Base-by-base conservation (phyloP, 2,888 invertebrate species). In the Pandemis heparana region DNA sequence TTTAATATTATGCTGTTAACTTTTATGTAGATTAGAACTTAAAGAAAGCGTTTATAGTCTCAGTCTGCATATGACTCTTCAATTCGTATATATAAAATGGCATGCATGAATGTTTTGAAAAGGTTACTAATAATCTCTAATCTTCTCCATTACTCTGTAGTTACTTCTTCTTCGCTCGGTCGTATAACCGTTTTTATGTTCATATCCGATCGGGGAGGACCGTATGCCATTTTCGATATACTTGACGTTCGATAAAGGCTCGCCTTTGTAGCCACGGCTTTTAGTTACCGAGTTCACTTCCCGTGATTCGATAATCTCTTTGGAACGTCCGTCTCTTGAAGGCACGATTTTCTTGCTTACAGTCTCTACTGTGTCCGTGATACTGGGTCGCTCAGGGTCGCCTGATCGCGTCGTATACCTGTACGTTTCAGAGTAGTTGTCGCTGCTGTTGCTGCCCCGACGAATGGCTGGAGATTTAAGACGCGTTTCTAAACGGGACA, bases 261-360 rank as follows among this genome's bases (percentile, higher is more conserved):
- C 95, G 12, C 91, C 90, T 80, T 95, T 92, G 81, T 94, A 95
- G 6, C 92, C 92, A 76, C 95, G 92, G 84, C 96, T 96, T 82
- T 96, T 96, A 32, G 96, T 96, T 62, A 96, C 95, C 3, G 96
- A 96, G 84, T 96, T 96, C 9, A 96, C 96, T 88, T 97, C 96
- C 71, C 96, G 96, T 0, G 96, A 96, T 83, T 97, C 96, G 63
- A 96, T 96, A 53, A 96, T 96, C 87, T 96, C 96, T 79, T 96
- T 93, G 8, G 95, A 92, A 39, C 96, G 95, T 0, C 96, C 96
- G 81, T 96, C 95, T 82, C 94, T 95, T 0, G 95, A 92, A 14
- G 96, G 96, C 64, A 96, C 90, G 1, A 96, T 95, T 89, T 96
- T 96, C 88, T 96, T 96, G 78, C 95, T 95, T 80, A 96, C 95